Conservation (phyloP, 1,140 invertebrate genomes). For the Bombus superbus region DNA sequence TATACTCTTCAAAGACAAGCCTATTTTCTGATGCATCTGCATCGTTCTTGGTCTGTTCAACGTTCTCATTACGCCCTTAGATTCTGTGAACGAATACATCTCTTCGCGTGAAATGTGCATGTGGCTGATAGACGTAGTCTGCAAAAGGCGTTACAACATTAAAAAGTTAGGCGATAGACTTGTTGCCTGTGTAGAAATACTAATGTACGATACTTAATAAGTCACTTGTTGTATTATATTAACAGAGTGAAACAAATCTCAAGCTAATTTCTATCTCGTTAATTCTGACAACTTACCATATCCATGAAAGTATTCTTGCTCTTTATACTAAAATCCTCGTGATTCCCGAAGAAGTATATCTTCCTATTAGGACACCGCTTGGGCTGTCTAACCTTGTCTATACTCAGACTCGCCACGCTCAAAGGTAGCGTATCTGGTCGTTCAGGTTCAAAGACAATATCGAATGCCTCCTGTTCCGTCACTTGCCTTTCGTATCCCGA, state of each 20-base stretch:
- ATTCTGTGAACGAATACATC: constrained; percentile 45
- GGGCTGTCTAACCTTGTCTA: constrained; percentile 40
- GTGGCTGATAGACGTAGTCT: constrained; percentile 39
- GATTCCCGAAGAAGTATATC: constrained; percentile 56
- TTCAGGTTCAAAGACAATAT: constrained; percentile 17
- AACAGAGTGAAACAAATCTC: too few relatives aligned
- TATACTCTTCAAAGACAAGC: constrained; percentile 42
- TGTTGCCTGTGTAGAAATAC: too few relatives aligned
- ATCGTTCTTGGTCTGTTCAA: constrained; percentile 37
- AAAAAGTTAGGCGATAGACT: neutral
- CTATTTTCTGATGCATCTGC: constrained; percentile 40
- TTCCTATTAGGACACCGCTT: constrained; percentile 36
- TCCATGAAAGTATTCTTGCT: constrained; percentile 35
- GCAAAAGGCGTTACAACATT: neutral
- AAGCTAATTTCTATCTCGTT: neutral
- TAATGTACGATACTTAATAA: neutral
- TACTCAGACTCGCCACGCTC: neutral
- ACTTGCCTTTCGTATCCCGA: neutral
- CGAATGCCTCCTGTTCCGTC: neutral
- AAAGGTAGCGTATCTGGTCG: neutral
- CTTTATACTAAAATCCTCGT: constrained; percentile 31
- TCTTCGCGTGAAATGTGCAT: constrained; percentile 15
- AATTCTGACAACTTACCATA: constrained; percentile 36
- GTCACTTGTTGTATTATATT: too few relatives aligned
- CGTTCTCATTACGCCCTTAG: constrained; percentile 29